Base-by-base conservation (phyloP, 2,113 vertebrate species). In the Chlorodrepanis virens region DNA sequence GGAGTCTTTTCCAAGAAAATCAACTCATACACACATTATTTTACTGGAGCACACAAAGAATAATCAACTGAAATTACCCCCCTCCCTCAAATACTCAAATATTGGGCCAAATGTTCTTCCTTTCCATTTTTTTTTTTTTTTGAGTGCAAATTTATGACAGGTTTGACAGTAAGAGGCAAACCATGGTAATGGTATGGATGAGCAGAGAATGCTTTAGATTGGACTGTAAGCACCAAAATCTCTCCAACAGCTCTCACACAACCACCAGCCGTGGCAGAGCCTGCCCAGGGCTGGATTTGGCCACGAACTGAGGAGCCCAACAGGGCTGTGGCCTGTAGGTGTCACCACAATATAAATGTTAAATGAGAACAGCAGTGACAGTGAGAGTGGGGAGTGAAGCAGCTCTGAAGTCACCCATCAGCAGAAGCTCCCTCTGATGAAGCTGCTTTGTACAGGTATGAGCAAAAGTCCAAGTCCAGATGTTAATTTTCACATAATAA, bases 261-360 rank as follows among this genome's bases (percentile, higher is more conserved):
- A 79, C 40, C 20, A 1, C 39, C 76, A 61, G 60, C 8, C 13
- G 2, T 0, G 40, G 64, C 14, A 0, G 37, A 86, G 16, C 50
- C 84, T 52, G 59, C 78, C 33, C 72, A 11, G 79, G 56, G 49
- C 3, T 96, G 74, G 44, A 37, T 78, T 57, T 87, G 92, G 49
- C 71, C 79, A 29, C 0, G 2, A 12, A 63, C 8, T 6, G 21
- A 79, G 81, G 68, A 80, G 64, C 84, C 33, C 67, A 31, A 28
- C 6, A 80, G 92, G 70, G 53, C 61, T 37, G 65, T 87, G 89
- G 94, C 95, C 96, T 96, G 94, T 96, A 96, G 93, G 96, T 97
- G 96, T 96, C 96, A 90, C 88, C 93, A 96, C 80, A 95, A 96
- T 95, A 96, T 97, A 97, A 93, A 96, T 78, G 86, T 97, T 94